These are phyloP conservation scores for Plagodis dolabraria DNA, from an alignment of 2,888 invertebrate genomes.

Conservation along the genomic window DNA sequence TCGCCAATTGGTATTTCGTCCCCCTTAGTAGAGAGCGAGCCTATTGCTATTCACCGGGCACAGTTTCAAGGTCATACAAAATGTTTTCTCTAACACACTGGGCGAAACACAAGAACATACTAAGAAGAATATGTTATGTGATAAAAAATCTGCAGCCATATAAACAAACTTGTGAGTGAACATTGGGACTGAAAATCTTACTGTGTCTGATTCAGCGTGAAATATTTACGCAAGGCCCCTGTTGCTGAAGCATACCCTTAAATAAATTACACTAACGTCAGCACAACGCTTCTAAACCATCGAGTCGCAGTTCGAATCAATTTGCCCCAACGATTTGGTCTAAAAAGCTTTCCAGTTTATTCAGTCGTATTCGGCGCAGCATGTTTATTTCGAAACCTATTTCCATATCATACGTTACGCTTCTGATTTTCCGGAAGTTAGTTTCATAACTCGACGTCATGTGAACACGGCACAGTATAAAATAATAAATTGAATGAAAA, in stretches of 20 bases:
- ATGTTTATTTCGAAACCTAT: conserved; percentile 44
- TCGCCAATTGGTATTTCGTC: too few species aligned
- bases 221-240: too few species aligned
- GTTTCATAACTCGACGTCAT: conserved; percentile 39
- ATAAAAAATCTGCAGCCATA: too few species aligned
- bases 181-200: too few species aligned
- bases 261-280: conserved; percentile 57
- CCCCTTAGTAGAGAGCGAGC: too few species aligned
- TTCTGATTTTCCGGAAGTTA: conserved; percentile 41
- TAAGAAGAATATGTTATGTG: too few species aligned
- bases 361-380: conserved; percentile 27
- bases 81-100: too few species aligned
- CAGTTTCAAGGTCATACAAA: too few species aligned
- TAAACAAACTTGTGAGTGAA: too few species aligned
- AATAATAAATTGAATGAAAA: conserved; percentile 44
- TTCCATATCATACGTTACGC: conserved; percentile 39
- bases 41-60: too few species aligned
- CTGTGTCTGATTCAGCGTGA: too few species aligned
- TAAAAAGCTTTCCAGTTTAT: conserved; percentile 35
- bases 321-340: conserved; percentile 42
- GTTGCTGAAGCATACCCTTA: conserved; percentile 31
- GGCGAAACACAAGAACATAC: too few species aligned
- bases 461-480: conserved; percentile 31
- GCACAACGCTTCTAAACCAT: conserved; percentile 48
- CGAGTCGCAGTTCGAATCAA: conserved; percentile 55